Evolutionary conservation across 2,888 invertebrate species (phyloP).

Genomic region (Hemithea aestivaria): DNA sequence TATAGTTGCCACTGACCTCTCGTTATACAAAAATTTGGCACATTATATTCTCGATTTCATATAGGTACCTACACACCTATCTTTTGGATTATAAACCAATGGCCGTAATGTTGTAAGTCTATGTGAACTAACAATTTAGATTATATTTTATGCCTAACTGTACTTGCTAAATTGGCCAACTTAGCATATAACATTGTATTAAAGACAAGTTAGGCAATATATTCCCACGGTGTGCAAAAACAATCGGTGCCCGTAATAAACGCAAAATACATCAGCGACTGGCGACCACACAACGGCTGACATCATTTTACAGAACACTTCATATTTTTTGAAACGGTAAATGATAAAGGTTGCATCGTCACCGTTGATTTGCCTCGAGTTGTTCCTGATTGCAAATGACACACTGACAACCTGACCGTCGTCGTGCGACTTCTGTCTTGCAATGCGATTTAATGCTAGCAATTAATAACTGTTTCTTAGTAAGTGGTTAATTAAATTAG

Average conservation of each 20-base stretch:
- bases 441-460: constrained; percentile 20
- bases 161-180: no score
- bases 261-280: constrained; percentile 6
- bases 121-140: no score
- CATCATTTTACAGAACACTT: constrained; percentile 19
- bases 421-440: constrained; percentile 16
- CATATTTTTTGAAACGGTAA: constrained; percentile 23
- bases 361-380: constrained; percentile 25
- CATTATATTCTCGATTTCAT: no score
- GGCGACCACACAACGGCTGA: constrained; percentile 25
- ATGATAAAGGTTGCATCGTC: constrained; percentile 25
- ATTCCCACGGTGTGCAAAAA: constrained; percentile 12
- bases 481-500: constrained; percentile 4
- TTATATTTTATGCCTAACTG: no score
- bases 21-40: no score
- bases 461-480: constrained; percentile 11
- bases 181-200: not conserved
- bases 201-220: constrained; percentile 5
- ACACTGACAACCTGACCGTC: constrained; percentile 17
- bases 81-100: no score
- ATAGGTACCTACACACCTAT: no score
- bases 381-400: constrained; percentile 25
- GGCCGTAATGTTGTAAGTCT: no score
- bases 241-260: constrained; percentile 7
- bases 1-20: no score